Evolutionary conservation across 2,113 vertebrate genomes (phyloP), one percentile per base, ranked within the genome.

Genomic region (Erinaceus europaeus): DNA sequence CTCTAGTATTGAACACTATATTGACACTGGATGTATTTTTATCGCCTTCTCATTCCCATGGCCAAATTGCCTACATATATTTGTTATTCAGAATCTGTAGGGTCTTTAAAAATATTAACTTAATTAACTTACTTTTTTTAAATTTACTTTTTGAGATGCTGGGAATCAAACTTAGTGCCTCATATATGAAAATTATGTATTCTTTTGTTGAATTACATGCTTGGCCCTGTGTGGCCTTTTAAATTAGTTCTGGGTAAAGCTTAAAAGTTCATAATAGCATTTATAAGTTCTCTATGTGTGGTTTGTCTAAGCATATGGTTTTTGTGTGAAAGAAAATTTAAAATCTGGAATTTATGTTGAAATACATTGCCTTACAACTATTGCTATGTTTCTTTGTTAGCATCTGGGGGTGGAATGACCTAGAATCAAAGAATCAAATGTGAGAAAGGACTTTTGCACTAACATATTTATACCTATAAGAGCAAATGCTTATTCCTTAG

Each of bases 171-270:
- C n/a, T n/a, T n/a, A n/a, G n/a, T n/a, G n/a, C n/a, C n/a, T n/a
- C n/a, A n/a, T n/a, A n/a, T n/a, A n/a, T n/a, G n/a, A n/a, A n/a
- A n/a, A n/a, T n/a, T n/a, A n/a, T n/a, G n/a, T n/a, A n/a, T n/a
- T n/a, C n/a, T n/a, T n/a, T n/a, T n/a, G n/a, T n/a, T n/a, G n/a
- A n/a, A n/a, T n/a, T n/a, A n/a, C n/a, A n/a, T n/a, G n/a, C n/a
- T n/a, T n/a, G n/a, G n/a, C n/a, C n/a, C n/a, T n/a, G n/a, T 65
- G 61, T 78, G 36, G 36, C 71, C 67, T 93, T 69, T 52, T 55
- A 55, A 75, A 42, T 50, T 34, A 86, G 17, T 68, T 85, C 68
- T 50, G 71, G 67, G 27, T 38, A 62, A 48, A 61, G n/a, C n/a
- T 59, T 62, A 77, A 50, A 34, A 62, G n/a, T 83, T 76, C 61